Evolutionary conservation across 2,888 invertebrate species (phyloP), one percentile per base, ranked within the genome.

Genomic region (Peribatodes rhomboidaria): DNA sequence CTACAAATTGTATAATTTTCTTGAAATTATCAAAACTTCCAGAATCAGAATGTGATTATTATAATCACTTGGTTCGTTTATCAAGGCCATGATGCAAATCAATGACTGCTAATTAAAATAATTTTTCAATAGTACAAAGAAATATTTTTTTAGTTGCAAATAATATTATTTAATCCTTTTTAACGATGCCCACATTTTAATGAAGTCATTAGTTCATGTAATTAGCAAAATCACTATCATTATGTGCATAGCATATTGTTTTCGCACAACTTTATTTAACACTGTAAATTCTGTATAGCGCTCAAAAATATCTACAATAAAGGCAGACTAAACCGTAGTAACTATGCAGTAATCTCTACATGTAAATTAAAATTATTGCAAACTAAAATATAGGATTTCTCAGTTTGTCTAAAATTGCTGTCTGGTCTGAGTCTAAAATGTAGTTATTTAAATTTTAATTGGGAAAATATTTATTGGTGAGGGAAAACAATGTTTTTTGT

Each of bases 21-120:
- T 47, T 41, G 11, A 50, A 57, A 20, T 50, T 42, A 10, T 50
- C 16, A 35, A 42, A 11, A 11, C 13, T 8, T 52, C 37, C 14
- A 16, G 16, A 42, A 41, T 22, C 0, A 1, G 16, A 7, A 16
- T 20, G 35, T 41, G 20, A 57, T 57, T 63, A 57, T 39, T 31
- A 63, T 63, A 57, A 53, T 47, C 33, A 44, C 33, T 33, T 35
- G 55, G 22, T 31, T 16, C 37, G 22, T 41, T 54, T 55, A 41
- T 9, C 33, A 42, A 55, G 61, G 49, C 47, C 56, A 16, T 22
- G 20, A 49, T 22, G 42, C 16, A 61, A 37, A 42, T 31, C n/a
- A 16, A 52, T 14, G 35, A 53, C 27, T 37, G 52, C 52, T 37
- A 54, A 39, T 58, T 31, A 8, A 46, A 39, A n/a, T n/a, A 31